A percentile compares a stretch with the other conserved stretches of the same genome.
Conservation (phyloP, 1,140 invertebrate genomes). For the Plutomurus gul region DNA sequence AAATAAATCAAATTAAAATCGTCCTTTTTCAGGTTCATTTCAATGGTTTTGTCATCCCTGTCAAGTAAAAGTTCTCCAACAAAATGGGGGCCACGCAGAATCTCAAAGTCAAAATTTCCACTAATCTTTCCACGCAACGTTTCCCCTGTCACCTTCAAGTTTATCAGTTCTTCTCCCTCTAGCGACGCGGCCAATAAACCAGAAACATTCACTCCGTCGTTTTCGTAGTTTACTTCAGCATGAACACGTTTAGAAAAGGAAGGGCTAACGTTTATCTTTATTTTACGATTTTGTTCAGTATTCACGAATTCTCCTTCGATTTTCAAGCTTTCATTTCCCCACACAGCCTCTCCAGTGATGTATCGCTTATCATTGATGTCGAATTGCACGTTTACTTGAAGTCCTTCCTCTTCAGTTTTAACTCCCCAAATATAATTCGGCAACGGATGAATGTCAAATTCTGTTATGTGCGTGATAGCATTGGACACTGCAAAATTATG, state of each 20-base stretch:
- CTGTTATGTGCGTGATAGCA: conserved; percentile 14
- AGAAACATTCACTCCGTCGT: not conserved
- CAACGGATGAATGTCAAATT: not conserved
- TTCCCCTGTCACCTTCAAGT: not conserved
- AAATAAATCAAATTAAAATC: not conserved
- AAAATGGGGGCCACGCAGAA: conserved; percentile 1
- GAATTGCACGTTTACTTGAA: not conserved
- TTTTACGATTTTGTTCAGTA: not conserved
- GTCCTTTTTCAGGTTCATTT: not conserved
- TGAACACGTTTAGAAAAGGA: not conserved
- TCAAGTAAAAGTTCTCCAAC: not conserved
- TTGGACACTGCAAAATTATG: not conserved
- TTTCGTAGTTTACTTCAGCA: not conserved
- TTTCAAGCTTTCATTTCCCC: not conserved
- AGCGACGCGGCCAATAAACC: not conserved
- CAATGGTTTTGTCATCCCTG: not conserved
- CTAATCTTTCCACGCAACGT: not conserved
- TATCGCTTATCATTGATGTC: not conserved
- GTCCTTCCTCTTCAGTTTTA: not conserved
- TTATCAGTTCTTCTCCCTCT: not conserved
- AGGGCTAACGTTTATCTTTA: not conserved
- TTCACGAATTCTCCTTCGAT: not conserved
- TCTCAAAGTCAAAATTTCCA: conserved; percentile 23
- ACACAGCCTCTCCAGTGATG: not conserved
- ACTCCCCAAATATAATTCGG: not conserved